Percentiles rank a stretch among this genome's conserved stretches.
These are phyloP conservation scores for Ictidomys tridecemlineatus DNA, from an alignment of 2,113 vertebrate species.

Conservation along the genomic window DNA sequence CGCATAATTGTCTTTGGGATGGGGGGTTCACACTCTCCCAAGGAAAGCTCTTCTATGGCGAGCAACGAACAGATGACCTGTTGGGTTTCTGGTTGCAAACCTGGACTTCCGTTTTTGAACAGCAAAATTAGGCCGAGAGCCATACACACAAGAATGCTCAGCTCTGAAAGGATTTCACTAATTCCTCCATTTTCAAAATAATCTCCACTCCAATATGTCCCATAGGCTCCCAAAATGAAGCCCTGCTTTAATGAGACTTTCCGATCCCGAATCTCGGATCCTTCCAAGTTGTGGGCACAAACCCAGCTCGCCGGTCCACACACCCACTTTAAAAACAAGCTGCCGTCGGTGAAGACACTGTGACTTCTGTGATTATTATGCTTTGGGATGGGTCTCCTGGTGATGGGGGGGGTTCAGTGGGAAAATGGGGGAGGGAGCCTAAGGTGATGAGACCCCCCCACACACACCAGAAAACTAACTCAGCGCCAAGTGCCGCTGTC, in stretches of 20 bases:
- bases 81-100: constrained; percentile 31
- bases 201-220: constrained; percentile 58
- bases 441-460: background rate
- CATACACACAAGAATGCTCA: constrained; percentile 38
- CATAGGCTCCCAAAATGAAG: constrained; percentile 38
- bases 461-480: background rate
- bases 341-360: background rate
- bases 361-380: constrained; percentile 28
- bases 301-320: background rate
- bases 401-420: background rate
- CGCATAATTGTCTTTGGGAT: background rate
- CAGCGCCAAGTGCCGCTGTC: accelerated
- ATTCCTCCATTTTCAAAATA: constrained; percentile 76
- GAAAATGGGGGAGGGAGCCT: background rate
- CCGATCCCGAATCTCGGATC: constrained; percentile 51
- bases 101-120: constrained; percentile 27
- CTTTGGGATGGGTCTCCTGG: background rate
- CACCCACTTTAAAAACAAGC: background rate
- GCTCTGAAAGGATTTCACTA: constrained; percentile 72
- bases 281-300: background rate
- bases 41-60: constrained; percentile 62
- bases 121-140: constrained; percentile 67
- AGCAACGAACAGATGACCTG: constrained; percentile 42
- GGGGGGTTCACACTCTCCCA: background rate
- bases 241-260: constrained; percentile 64